Base-by-base conservation (phyloP, 2,888 invertebrate genomes). In the Brenthis ino region DNA sequence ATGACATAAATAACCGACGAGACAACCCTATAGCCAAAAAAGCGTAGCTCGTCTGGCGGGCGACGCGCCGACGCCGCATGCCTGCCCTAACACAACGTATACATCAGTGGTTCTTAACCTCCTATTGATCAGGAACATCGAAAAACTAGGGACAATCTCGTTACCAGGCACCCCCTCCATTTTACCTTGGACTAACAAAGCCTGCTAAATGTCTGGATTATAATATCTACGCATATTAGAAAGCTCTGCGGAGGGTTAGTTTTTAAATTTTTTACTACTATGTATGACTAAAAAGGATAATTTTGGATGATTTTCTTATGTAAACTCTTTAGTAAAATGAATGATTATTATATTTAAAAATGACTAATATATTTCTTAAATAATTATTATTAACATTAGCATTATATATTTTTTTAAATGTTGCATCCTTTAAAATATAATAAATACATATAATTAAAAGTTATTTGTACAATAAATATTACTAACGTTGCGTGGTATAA, bases 1-100 rank as follows among this genome's bases (percentile, higher is more conserved):
- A 20, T 60, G n/a, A 51, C 47, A 56, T 67, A 69, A 67, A 47
- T 47, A 53, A 66, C 74, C 47, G 37, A 64, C 50, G 28, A 65
- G 81, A 54, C 86, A 88, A 72, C 90, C 91, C 90, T 91, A 84
- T 68, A 73, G 75, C 82, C 86, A 78, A 89, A 89, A 88, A 87
- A 82, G 77, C 79, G 77, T 79, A 79, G 81, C 82, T 84, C 82
- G 83, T 77, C 78, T 70, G 77, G 77, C 73, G 71, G 75, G 78
- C 81, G 80, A 75, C 81, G 80, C 80, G 85, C 74, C 82, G 80
- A 77, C 80, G 85, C 86, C 82, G 82, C 83, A 83, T 87, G 87
- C 91, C 90, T 91, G 91, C 89, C 91, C 91, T 91, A 86, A 89
- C 86, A 83, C 90, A 91, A 91, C 87, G 80, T 85, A 70, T 74